Evolutionary conservation across 2,888 invertebrate species (phyloP).

Genomic region (Tiliacea aurago): DNA sequence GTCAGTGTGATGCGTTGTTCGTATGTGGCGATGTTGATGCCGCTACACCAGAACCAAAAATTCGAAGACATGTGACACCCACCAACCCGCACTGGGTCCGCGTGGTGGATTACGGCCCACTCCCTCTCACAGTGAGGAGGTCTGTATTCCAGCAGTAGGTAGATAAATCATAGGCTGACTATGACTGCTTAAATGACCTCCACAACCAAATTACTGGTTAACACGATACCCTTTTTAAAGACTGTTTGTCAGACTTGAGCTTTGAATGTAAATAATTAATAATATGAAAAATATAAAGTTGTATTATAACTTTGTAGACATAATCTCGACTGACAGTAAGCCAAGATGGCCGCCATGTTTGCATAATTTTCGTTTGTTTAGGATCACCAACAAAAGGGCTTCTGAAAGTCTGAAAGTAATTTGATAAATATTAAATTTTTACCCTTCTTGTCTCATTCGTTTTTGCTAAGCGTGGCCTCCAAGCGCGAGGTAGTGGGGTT

Average conservation of each 20-base stretch:
- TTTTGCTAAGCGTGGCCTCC: background rate
- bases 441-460: constrained; percentile 1
- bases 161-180: background rate
- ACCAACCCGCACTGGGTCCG: background rate
- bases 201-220: background rate
- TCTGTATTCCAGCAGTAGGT: background rate
- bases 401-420: constrained; percentile 45
- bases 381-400: constrained; percentile 51
- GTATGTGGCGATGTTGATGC: too few species aligned
- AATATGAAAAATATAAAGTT: constrained; percentile 17
- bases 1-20: too few species aligned
- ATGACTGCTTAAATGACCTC: background rate
- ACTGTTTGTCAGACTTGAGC: background rate
- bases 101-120: background rate
- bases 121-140: background rate
- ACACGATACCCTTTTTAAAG: background rate
- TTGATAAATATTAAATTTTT: constrained; percentile 50
- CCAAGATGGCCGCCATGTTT: constrained; percentile 43
- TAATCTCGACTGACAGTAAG: constrained; percentile 36
- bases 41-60: too few species aligned
- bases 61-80: too few species aligned
- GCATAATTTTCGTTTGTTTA: constrained; percentile 54
- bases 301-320: constrained; percentile 11
- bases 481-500: background rate
- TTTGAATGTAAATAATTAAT: background rate